These are phyloP conservation scores for Orchesella cincta DNA, from an alignment of 1,140 invertebrate genomes.

Conservation along the genomic window DNA sequence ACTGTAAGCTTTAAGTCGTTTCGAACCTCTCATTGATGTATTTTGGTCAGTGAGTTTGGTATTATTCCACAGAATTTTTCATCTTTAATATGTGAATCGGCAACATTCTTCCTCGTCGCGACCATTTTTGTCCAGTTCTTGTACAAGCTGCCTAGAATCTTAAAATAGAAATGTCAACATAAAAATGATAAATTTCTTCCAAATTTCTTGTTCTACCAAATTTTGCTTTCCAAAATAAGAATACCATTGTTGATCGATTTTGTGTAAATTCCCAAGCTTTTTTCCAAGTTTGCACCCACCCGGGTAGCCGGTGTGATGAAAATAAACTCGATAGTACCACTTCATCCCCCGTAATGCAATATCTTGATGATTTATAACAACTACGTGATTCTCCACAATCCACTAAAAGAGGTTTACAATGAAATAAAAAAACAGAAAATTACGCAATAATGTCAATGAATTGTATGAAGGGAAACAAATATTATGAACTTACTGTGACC, in stretches of 20 bases:
- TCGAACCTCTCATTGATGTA: conserved; percentile 74
- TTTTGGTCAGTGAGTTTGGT: conserved; percentile 85
- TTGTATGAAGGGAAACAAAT: no score
- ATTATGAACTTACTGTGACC: conserved; percentile 73
- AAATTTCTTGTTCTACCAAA: no score
- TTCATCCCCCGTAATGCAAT: conserved; percentile 87
- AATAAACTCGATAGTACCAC: conserved; percentile 87
- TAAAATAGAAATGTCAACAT: conserved; percentile 59
- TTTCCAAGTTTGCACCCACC: conserved; percentile 80
- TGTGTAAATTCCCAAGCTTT: conserved; percentile 89
- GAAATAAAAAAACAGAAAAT: no score
- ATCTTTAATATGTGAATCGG: conserved; percentile 81
- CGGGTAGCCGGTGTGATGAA: conserved; percentile 88
- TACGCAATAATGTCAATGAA: no score
- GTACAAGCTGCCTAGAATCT: conserved; percentile 83
- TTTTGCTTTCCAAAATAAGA: background rate
- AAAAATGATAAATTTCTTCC: background rate
- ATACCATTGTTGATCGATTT: conserved; percentile 85
- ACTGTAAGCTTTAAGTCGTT: conserved; percentile 75
- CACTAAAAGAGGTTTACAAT: conserved; percentile 62
- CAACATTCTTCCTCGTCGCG: conserved; percentile 77
- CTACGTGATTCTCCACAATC: conserved; percentile 94
- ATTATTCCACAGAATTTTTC: conserved; percentile 77
- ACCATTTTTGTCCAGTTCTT: conserved; percentile 68
- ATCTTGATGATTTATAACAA: conserved; percentile 87